Conservation (phyloP, 2,888 invertebrate genomes). For the Ethmia dodecea region DNA sequence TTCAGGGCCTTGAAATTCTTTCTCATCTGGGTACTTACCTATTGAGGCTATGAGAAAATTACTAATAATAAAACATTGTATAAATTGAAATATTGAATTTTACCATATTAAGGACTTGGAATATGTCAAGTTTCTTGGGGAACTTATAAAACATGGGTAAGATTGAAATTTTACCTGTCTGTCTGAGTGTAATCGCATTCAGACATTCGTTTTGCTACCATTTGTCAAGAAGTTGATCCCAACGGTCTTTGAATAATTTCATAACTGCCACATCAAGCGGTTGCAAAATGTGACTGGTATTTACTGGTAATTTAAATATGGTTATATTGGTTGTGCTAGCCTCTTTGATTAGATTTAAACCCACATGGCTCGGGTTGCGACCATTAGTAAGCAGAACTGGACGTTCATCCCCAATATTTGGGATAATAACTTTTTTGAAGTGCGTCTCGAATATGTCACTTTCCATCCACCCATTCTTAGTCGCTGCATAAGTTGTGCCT, state of each 20-base stretch:
- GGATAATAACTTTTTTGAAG: conserved; percentile 23
- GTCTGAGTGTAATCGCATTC: too few relatives aligned
- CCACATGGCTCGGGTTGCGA: conserved; percentile 18
- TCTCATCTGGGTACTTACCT: too few relatives aligned
- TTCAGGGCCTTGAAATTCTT: too few relatives aligned
- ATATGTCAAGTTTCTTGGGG: too few relatives aligned
- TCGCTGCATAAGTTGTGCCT: conserved; percentile 24
- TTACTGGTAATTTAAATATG: conserved; percentile 25
- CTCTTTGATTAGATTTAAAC: conserved; percentile 16
- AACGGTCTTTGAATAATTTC: conserved; percentile 19
- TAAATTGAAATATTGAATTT: too few relatives aligned
- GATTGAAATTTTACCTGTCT: too few relatives aligned
- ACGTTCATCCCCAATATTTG: conserved; percentile 10
- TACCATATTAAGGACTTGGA: too few relatives aligned
- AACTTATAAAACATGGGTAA: too few relatives aligned
- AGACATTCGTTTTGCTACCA: too few relatives aligned
- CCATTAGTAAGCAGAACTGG: conserved; percentile 18
- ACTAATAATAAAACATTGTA: too few relatives aligned
- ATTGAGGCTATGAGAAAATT: too few relatives aligned
- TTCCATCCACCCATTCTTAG: conserved; percentile 36
- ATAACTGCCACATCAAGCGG: conserved; percentile 17
- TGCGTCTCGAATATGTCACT: conserved; percentile 24
- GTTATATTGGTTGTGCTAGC: conserved; percentile 19
- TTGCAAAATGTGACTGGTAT: conserved; percentile 24
- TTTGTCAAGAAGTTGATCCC: conserved; percentile 13